Evolutionary conservation across 2,113 vertebrate species (phyloP), one percentile per base, ranked within the genome.

Genomic region (Origma solitaria): DNA sequence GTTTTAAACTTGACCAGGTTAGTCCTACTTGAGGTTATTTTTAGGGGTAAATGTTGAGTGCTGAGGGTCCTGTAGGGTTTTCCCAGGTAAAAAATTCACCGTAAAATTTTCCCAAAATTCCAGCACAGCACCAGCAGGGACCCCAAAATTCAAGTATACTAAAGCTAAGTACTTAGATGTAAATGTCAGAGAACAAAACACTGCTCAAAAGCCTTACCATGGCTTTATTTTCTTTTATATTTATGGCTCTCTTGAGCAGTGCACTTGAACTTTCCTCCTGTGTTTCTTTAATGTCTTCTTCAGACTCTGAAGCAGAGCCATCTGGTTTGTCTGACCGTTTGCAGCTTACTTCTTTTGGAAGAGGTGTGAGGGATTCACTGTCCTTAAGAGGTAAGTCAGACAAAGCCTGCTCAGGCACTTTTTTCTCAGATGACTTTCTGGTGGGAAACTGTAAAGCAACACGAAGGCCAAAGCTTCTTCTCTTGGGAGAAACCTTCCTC

Each of bases 141-240:
- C 7, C 4, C 53, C 21, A 65, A 61, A 71, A 76, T 38, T 76
- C 15, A 79, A 62, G 9, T 31, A 35, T 15, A 7, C 45, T 53
- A 24, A 82, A 70, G 37, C 31, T 21, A 69, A 72, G 17, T 49
- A 72, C 19, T 70, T 3, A 1, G 10, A 88, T 47, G 7, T 10
- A 65, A 69, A 78, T 3, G 8, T 38, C 44, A 82, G 22, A 82
- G 44, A 93, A 69, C 28, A 85, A 88, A 92, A 30, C 13, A 71
- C 7, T 57, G 53, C 37, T 71, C 5, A 0, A 30, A 81, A 49
- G 30, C 79, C 98, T 96, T 97, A 99, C 99, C 99, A 99, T 98
- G 75, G 99, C 99, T 96, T 99, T 99, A 97, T 99, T 99, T 98
- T 99, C 99, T 95, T 98, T 98, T 93, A 99, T 99, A 97, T 99